These are phyloP conservation scores for Anseranas semipalmata DNA, from an alignment of 2,113 vertebrate species.

Conservation along the genomic window DNA sequence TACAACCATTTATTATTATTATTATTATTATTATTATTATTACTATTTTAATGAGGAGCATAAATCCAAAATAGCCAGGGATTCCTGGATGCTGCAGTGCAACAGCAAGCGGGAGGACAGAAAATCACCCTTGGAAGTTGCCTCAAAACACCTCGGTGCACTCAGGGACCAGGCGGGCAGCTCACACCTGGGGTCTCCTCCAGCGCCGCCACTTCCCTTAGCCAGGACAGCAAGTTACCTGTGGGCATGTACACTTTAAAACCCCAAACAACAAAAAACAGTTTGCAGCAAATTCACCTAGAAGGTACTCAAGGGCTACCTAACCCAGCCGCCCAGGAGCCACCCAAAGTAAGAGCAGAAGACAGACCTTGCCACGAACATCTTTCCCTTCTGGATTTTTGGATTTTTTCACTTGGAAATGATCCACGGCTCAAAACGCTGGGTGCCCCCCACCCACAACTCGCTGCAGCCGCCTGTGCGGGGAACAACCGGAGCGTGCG, in stretches of 20 bases:
- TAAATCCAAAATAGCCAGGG: neutral
- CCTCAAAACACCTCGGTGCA: neutral
- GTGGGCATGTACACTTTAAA: fast-evolving
- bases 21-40: neutral
- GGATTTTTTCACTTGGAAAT: no score
- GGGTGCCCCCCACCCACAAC: no score
- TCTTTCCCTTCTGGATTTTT: fast-evolving
- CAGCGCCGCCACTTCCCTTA: no score
- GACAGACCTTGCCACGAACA: fast-evolving
- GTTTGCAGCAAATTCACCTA: neutral
- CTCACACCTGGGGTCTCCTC: fast-evolving
- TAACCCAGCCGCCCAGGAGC: neutral
- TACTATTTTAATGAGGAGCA: neutral
- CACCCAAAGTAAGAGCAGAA: fast-evolving
- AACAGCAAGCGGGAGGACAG: neutral
- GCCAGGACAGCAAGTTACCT: neutral
- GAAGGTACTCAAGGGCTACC: neutral
- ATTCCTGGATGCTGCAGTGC: neutral
- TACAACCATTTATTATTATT: neutral
- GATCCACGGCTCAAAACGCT: neutral
- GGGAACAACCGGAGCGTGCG: no score
- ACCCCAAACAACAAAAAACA: neutral
- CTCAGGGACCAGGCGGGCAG: neutral
- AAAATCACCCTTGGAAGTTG: neutral
- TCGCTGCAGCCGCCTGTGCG: no score